Evolutionary conservation across 53 echinoderm and acorn worm genomes (phyloP).

Genomic region (Henricia sp.): DNA sequence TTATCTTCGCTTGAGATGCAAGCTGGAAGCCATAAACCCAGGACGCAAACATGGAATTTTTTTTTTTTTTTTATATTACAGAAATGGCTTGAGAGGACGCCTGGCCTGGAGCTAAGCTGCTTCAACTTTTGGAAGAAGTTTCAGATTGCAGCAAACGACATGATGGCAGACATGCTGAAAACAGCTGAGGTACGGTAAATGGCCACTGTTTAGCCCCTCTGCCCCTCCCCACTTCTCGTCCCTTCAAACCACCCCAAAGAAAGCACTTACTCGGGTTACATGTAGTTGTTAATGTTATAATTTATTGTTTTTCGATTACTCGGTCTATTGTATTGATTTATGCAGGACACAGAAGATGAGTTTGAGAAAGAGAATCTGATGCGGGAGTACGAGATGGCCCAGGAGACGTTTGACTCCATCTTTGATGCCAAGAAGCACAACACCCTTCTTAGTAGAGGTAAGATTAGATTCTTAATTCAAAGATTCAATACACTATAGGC

Average conservation of each 20-base stretch:
- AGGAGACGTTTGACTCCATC: conserved; percentile 71
- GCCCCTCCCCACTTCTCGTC: too few species aligned
- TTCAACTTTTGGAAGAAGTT: conserved; percentile 91
- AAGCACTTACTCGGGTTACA: too few species aligned
- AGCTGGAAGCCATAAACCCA: too few species aligned
- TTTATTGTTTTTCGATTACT: too few species aligned
- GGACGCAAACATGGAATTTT: too few species aligned
- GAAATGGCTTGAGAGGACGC: conserved; percentile 94
- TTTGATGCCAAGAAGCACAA: conserved; percentile 71
- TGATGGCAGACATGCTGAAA: conserved; percentile 65
- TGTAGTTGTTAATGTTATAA: too few species aligned
- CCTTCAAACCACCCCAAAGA: too few species aligned
- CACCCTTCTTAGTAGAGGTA: conserved; percentile 74
- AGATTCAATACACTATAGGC: too few species aligned
- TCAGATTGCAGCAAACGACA: conserved; percentile 58
- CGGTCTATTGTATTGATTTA: too few species aligned
- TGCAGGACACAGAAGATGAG: conserved; percentile 54
- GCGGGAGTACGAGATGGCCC: conserved; percentile 61
- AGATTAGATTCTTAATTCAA: too few species aligned
- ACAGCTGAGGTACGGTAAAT: conserved; percentile 42
- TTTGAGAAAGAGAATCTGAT: conserved; percentile 38
- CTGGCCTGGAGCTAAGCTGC: conserved; percentile 85
- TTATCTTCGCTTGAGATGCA: too few species aligned
- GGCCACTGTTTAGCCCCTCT: too few species aligned
- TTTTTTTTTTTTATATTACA: conserved; percentile 19